Conservation (phyloP, 1,140 invertebrate genomes). For the Branchinecta lynchi region DNA sequence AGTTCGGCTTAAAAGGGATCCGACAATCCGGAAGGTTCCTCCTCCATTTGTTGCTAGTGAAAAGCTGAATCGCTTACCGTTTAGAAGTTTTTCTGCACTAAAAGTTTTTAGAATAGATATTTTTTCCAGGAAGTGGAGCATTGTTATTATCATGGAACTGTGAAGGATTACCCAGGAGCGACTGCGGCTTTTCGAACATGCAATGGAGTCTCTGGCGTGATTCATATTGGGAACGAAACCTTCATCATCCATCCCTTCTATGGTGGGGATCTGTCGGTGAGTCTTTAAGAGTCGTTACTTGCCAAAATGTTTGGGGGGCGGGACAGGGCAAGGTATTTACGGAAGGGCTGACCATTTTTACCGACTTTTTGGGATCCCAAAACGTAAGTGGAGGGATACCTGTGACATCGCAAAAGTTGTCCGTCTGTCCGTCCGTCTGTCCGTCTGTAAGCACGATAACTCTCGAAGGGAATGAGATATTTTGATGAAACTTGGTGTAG, state of each 20-base stretch:
- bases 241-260: constrained; percentile 94
- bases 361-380: too few species aligned
- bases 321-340: too few species aligned
- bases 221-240: constrained; percentile 90
- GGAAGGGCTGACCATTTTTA: too few species aligned
- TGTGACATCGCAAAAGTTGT: too few species aligned
- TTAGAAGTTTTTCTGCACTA: background rate
- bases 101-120: constrained; percentile 18
- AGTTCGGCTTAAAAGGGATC: background rate
- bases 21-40: background rate
- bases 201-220: constrained; percentile 88
- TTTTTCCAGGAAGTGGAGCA: constrained; percentile 81
- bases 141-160: constrained; percentile 88
- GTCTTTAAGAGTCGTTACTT: too few species aligned
- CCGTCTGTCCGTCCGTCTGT: too few species aligned
- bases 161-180: constrained; percentile 89
- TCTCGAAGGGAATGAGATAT: too few species aligned
- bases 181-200: constrained; percentile 91
- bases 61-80: background rate
- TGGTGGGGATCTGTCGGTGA: constrained; percentile 86
- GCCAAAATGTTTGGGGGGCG: too few species aligned
- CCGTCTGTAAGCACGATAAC: too few species aligned
- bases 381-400: too few species aligned
- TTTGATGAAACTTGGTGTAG: too few species aligned
- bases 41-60: background rate